phyloP scores from a whole-genome alignment of 2,113 vertebrate genomes.

The Lucifuga dentata region DNA sequence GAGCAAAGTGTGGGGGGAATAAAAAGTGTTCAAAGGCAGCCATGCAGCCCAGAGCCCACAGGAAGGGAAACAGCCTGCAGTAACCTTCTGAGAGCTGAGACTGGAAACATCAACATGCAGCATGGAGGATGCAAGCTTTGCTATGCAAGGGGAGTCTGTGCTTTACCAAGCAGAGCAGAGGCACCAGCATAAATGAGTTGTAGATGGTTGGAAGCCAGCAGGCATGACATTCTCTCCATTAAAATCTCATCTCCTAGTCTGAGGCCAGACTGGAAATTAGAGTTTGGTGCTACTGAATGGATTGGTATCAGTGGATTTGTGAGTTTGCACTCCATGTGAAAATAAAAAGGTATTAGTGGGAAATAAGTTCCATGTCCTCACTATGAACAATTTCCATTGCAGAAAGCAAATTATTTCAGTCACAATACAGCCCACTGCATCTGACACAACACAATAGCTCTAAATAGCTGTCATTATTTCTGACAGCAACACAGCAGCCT shows the following conservation, averaged over 20 bases:
- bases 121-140: constrained; percentile 41
- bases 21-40: constrained; percentile 48
- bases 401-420: constrained; percentile 26
- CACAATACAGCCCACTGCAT: constrained; percentile 37
- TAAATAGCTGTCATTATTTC: constrained; percentile 13
- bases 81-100: constrained; percentile 44
- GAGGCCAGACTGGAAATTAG: constrained; percentile 60
- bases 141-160: constrained; percentile 33
- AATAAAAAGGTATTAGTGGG: constrained; percentile 57
- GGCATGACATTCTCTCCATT: constrained; percentile 72
- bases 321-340: constrained; percentile 38
- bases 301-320: constrained; percentile 53
- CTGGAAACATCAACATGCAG: constrained; percentile 18
- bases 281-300: constrained; percentile 34
- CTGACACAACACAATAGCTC: constrained; percentile 41
- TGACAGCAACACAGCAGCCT: constrained; percentile 6
- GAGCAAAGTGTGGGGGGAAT: constrained; percentile 38
- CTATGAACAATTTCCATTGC: constrained; percentile 23
- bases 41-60: constrained; percentile 43
- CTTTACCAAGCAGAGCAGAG: constrained; percentile 53
- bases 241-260: constrained; percentile 69
- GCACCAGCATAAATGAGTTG: constrained; percentile 60
- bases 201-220: constrained; percentile 58
- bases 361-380: constrained; percentile 55
- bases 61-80: constrained; percentile 45